These are phyloP conservation scores for Dryomyza anilis DNA, from an alignment of 2,888 invertebrate species.

Conservation along the genomic window DNA sequence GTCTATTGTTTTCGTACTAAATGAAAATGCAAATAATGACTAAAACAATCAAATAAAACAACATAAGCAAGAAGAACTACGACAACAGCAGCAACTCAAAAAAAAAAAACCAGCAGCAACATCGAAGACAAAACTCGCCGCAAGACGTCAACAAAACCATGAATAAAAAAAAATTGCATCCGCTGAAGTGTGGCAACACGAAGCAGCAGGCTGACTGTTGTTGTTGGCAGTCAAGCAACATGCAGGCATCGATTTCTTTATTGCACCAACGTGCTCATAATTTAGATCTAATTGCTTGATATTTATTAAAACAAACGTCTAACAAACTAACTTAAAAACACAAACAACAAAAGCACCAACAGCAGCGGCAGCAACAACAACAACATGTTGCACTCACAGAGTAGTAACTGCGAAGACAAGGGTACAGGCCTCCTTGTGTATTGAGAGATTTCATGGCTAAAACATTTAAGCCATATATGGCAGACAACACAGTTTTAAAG, in stretches of 20 bases:
- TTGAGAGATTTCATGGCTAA: slow-evolving; percentile 5
- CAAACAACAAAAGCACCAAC: slow-evolving; percentile 33
- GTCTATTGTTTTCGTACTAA: slow-evolving; percentile 16
- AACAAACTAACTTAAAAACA: slow-evolving; percentile 20
- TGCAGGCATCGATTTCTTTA: slow-evolving; percentile 46
- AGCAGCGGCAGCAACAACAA: slow-evolving; percentile 14
- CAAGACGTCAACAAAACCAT: not conserved
- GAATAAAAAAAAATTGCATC: not conserved
- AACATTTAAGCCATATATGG: slow-evolving; percentile 1
- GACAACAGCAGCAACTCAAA: not conserved
- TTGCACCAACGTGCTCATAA: slow-evolving; percentile 51
- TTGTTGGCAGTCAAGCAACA: slow-evolving; percentile 2
- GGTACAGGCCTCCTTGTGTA: not conserved
- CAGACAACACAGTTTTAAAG: slow-evolving; percentile 10
- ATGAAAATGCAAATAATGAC: slow-evolving; percentile 10
- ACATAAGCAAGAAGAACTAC: not conserved
- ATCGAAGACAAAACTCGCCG: too few species aligned
- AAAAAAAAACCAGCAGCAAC: too few species aligned
- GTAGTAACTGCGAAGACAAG: not conserved
- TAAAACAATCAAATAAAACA: not conserved
- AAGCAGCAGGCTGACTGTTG: not conserved
- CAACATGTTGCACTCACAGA: slow-evolving; percentile 8
- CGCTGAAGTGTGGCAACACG: slow-evolving; percentile 12
- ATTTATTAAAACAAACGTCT: slow-evolving; percentile 35
- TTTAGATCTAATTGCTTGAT: slow-evolving; percentile 57